Evolutionary conservation across 1,140 invertebrate genomes (phyloP).

Genomic region (Bombus sibiricus): DNA sequence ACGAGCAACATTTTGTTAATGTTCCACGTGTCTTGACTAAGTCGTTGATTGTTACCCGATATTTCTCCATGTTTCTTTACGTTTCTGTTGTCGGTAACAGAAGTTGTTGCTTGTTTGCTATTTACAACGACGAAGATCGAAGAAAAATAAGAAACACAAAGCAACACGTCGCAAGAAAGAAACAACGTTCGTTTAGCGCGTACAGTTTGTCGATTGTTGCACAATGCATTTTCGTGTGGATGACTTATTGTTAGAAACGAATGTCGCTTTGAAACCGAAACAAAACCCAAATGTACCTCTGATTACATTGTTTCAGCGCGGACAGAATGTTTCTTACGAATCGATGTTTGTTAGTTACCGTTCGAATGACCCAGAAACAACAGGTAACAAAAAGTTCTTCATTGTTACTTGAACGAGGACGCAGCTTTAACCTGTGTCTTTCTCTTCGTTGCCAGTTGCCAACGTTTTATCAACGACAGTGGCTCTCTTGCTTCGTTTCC

Average conservation of each 20-base stretch:
- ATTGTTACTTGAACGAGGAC: background rate
- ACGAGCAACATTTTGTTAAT: background rate
- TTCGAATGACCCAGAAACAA: too few species aligned
- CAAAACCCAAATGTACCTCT: background rate
- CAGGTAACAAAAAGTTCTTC: too few species aligned
- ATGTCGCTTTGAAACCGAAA: background rate
- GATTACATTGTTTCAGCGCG: background rate
- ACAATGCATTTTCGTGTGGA: background rate
- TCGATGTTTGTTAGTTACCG: too few species aligned
- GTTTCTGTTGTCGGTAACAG: too few species aligned
- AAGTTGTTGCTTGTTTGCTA: too few species aligned
- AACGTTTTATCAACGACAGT: background rate
- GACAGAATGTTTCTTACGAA: too few species aligned
- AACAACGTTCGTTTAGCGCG: background rate
- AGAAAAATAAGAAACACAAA: too few species aligned
- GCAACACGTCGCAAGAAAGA: too few species aligned
- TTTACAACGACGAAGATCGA: too few species aligned
- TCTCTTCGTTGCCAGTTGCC: background rate
- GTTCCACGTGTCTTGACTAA: background rate
- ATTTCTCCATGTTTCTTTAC: too few species aligned
- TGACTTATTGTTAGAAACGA: background rate
- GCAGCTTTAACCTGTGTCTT: background rate
- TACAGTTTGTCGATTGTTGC: background rate
- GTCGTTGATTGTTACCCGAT: too few species aligned
- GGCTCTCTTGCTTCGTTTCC: background rate